phyloP scores from a whole-genome alignment of 1,140 invertebrate species.

The Xylocopa sonorina region DNA sequence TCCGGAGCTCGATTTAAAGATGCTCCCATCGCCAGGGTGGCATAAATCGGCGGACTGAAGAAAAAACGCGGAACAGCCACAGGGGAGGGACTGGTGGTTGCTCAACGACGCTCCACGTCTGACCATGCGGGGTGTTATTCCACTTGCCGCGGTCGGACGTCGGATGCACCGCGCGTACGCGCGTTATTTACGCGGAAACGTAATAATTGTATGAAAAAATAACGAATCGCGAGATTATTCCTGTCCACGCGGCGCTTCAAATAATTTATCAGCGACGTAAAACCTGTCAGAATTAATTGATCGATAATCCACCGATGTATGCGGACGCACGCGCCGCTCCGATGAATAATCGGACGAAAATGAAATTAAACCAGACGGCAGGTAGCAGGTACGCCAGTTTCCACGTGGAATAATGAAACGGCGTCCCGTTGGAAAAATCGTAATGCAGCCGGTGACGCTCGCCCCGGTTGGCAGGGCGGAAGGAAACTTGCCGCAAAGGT shows the following conservation, averaged over 20 bases:
- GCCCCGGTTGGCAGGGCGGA: background rate
- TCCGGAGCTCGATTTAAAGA: background rate
- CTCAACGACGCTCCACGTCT: background rate
- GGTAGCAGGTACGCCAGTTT: no score
- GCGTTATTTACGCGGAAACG: no score
- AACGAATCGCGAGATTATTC: no score
- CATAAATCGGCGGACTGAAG: background rate
- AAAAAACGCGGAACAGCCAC: background rate
- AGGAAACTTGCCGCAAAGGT: conserved; percentile 43
- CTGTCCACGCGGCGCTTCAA: background rate
- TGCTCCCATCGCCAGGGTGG: background rate
- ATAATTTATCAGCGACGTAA: background rate
- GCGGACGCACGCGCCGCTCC: background rate
- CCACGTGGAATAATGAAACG: background rate
- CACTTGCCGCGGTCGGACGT: no score
- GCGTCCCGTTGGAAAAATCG: background rate
- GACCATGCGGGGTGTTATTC: background rate
- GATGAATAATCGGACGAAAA: background rate
- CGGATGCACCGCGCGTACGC: no score
- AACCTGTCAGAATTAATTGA: background rate
- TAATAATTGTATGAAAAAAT: no score
- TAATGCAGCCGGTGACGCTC: background rate
- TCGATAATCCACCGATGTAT: background rate
- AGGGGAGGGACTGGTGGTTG: background rate
- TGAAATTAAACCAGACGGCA: background rate